Conservation (phyloP, 2,797 vertebrate species). For the Tolypeutes matacus region DNA sequence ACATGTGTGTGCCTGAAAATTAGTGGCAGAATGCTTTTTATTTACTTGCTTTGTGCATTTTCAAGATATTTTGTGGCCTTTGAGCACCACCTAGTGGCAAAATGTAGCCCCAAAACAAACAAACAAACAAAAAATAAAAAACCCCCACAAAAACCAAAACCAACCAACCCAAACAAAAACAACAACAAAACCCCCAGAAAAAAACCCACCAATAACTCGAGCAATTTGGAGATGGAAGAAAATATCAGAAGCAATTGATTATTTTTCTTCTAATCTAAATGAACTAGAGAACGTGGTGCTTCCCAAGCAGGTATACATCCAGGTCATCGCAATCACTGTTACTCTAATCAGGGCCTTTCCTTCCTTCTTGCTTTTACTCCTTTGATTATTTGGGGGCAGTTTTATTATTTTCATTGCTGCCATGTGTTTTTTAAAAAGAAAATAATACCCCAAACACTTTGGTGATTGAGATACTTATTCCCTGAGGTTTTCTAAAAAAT, state of each 20-base stretch:
- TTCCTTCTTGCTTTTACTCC: background rate
- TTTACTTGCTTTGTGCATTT: background rate
- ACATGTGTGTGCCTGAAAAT: background rate
- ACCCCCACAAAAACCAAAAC: too few species aligned
- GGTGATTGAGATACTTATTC: background rate
- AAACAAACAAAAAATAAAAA: background rate
- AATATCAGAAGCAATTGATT: background rate
- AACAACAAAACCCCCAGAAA: background rate
- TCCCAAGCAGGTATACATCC: background rate
- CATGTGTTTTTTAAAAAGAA: background rate
- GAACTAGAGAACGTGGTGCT: background rate
- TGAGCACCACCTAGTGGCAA: conserved; percentile 86
- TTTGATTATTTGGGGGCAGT: background rate
- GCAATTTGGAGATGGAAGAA: background rate
- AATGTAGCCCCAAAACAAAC: background rate
- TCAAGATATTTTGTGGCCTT: conserved; percentile 69
- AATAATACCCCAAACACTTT: background rate
- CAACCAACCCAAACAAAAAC: background rate
- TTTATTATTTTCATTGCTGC: conserved; percentile 21
- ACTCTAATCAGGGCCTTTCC: background rate
- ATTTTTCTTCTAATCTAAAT: conserved; percentile 46
- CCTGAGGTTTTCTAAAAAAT: background rate
- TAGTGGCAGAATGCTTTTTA: background rate
- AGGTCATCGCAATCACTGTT: background rate
- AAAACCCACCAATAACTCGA: too few species aligned